These are phyloP conservation scores for Criorhina ranunculi DNA, from an alignment of 2,888 invertebrate species.

Conservation along the genomic window DNA sequence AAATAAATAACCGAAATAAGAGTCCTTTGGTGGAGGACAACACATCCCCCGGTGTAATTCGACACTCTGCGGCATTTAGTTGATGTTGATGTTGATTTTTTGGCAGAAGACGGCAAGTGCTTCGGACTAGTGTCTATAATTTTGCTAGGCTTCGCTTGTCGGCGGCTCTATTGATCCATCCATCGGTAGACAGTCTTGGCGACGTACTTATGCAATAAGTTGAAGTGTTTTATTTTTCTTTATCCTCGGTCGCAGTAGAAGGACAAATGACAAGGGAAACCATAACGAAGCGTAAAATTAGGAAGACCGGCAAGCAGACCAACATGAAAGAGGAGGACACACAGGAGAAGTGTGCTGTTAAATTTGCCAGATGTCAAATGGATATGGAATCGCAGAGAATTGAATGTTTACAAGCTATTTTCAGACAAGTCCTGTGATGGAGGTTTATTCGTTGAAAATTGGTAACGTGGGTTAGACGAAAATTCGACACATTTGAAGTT, in stretches of 20 bases:
- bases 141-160: conserved; percentile 70
- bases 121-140: conserved; percentile 61
- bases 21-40: conserved; percentile 46
- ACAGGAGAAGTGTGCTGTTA: conserved; percentile 59
- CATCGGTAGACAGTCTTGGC: conserved; percentile 50
- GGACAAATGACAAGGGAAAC: conserved; percentile 61
- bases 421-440: background rate
- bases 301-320: conserved; percentile 28
- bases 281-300: conserved; percentile 70
- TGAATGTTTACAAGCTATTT: background rate
- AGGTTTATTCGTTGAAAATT: background rate
- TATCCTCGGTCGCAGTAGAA: background rate
- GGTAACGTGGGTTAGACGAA: background rate
- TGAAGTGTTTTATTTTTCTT: conserved; percentile 29
- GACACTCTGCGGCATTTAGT: conserved; percentile 73
- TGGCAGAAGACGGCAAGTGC: conserved; percentile 70
- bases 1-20: conserved; percentile 69
- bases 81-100: conserved; percentile 64
- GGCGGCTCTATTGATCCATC: conserved; percentile 74
- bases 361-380: conserved; percentile 53
- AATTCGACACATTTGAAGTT: background rate
- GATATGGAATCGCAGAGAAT: background rate
- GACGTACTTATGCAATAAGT: conserved; percentile 70
- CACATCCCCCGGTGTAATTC: conserved; percentile 66
- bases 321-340: conserved; percentile 39